Evolutionary conservation across 2,888 invertebrate genomes (phyloP).

Genomic region (Volucella inflata): DNA sequence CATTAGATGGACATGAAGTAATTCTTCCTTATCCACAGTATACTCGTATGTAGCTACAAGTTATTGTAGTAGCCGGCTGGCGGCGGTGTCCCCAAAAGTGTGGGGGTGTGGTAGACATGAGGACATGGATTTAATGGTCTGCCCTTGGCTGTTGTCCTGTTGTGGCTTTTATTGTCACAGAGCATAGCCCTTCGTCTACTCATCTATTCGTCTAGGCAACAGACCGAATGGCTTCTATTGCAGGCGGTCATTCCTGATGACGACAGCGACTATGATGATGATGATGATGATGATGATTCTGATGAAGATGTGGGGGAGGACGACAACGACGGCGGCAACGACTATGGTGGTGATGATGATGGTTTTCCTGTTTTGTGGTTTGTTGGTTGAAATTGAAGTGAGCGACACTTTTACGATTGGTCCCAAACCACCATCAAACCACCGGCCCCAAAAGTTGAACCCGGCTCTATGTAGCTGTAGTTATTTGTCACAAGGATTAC

Average conservation of each 20-base stretch:
- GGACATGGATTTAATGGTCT: conserved; percentile 74
- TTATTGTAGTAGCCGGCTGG: conserved; percentile 55
- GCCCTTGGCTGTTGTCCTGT: conserved; percentile 74
- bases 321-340: conserved; percentile 39
- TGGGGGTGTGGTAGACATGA: conserved; percentile 34
- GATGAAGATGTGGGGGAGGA: conserved; percentile 7
- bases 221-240: conserved; percentile 52
- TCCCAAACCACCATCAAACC: conserved; percentile 30
- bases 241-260: conserved; percentile 58
- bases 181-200: conserved; percentile 16
- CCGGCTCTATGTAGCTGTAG: conserved; percentile 39
- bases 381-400: conserved; percentile 74
- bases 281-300: conserved; percentile 45
- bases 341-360: conserved; percentile 67
- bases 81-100: neutral
- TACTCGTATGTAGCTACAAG: conserved; percentile 58
- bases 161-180: conserved; percentile 75
- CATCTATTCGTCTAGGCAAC: conserved; percentile 45
- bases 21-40: conserved; percentile 72
- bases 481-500: conserved; percentile 56
- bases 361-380: conserved; percentile 75
- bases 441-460: conserved; percentile 57
- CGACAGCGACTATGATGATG: conserved; percentile 44
- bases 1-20: conserved; percentile 76
- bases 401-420: conserved; percentile 75